Base-by-base conservation (phyloP, 2,888 invertebrate genomes). In the Ryuthela nishihirai region DNA sequence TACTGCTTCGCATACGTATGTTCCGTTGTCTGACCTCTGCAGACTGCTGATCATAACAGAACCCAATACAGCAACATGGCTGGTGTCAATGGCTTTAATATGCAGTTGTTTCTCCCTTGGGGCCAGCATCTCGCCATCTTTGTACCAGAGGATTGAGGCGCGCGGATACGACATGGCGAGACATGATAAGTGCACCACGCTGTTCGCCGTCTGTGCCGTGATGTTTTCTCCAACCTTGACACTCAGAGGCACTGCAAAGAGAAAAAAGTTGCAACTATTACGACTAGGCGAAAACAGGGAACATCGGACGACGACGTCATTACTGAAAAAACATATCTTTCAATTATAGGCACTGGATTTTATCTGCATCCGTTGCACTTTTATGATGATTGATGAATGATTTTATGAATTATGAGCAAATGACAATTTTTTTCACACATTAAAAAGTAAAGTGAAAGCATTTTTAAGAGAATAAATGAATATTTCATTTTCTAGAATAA, bases 121-220 rank as follows among this genome's bases (percentile, higher is more conserved):
- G n/a, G 17, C 20, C 38, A 44, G 24, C 42, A 47, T 47, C 46
- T 32, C 26, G 17, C 10, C 38, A 23, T 18, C 34, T 25, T 45
- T 41, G 9, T 44, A 53, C 59, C 59, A 59, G 10, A 25, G 23
- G 15, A 59, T 48, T 17, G 53, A 36, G 36, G 53, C 59, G 26
- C 47, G 36, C 25, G 59, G 59, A 38, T 46, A 59, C 39, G 59
- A 59, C 48, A 53, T 53, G 53, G 59, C 53, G 43, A 59, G 50
- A 43, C 59, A 59, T 59, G 47, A 48, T 43, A 59, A 40, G 32
- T 43, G 47, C 35, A 59, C 59, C 29, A 39, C 53, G 24, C 59
- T 53, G 29, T 52, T 46, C 35, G 48, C n/a, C 1, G 18, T 32
- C 6, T n/a, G 39, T 6, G 29, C 34, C 18, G 59, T 59, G 34